Conservation (phyloP, 2,113 vertebrate genomes). For the Oncorhynchus masou region DNA sequence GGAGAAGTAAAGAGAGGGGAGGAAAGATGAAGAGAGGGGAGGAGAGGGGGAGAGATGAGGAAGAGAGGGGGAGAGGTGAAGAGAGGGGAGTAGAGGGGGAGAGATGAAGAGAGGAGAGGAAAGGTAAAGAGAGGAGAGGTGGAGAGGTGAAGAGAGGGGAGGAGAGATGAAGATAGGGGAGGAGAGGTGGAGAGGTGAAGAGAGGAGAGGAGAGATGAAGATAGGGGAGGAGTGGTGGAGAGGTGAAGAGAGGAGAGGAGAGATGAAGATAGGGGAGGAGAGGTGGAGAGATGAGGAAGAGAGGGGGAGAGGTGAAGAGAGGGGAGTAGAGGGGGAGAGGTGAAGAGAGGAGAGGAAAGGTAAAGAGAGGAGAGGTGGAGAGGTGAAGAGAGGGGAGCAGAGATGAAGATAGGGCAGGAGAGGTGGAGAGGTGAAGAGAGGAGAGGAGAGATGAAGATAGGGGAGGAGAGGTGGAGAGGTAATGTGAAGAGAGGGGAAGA, state of each 20-base stretch:
- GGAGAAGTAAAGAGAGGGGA: not conserved
- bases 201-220: no score
- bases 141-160: not conserved
- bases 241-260: not conserved
- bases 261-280: no score
- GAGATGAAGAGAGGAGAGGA: conserved; percentile 1
- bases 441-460: not conserved
- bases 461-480: no score
- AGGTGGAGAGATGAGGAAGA: no score
- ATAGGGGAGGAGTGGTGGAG: not conserved
- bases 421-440: not conserved
- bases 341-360: no score
- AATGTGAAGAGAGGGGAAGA: no score
- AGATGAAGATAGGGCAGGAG: not conserved
- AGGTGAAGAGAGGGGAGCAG: no score
- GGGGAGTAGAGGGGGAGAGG: no score
- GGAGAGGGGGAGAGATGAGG: not conserved
- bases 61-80: not conserved
- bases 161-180: not conserved
- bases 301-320: no score
- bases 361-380: no score
- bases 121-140: conserved; percentile 12
- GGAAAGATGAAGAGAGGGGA: not conserved
- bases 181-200: no score
- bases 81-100: not conserved